Evolutionary conservation across 2,113 vertebrate genomes (phyloP).

Genomic region (Elephantulus edwardii): DNA sequence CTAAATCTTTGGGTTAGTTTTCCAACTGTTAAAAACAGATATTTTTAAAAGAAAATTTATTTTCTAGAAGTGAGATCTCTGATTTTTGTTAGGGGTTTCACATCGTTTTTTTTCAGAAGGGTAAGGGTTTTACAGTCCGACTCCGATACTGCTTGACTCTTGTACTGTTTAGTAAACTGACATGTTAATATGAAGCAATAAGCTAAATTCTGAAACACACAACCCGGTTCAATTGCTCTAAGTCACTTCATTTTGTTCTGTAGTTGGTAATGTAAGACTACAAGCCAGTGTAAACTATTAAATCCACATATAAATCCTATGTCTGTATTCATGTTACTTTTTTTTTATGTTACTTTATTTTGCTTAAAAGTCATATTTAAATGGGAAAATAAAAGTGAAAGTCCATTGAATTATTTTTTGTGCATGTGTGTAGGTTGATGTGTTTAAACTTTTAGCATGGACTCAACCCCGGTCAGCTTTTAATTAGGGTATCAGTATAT

Average conservation of each 20-base stretch:
- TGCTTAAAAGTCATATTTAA: background rate
- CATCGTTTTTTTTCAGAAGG: background rate
- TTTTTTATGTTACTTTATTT: background rate
- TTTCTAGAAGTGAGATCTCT: background rate
- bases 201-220: background rate
- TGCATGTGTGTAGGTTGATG: background rate
- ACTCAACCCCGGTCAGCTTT: background rate
- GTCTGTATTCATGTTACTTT: background rate
- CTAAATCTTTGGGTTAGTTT: background rate
- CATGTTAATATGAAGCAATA: background rate
- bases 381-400: background rate
- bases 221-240: background rate
- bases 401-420: background rate
- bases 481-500: background rate
- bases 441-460: background rate
- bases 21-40: background rate
- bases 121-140: background rate
- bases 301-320: rapidly evolving
- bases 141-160: too few relatives aligned
- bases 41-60: background rate
- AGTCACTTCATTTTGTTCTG: background rate
- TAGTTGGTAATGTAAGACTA: background rate
- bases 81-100: background rate
- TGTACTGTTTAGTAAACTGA: background rate
- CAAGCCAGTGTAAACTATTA: background rate